Conservation (phyloP, 2,113 vertebrate genomes). For the Ranitomeya imitator region DNA sequence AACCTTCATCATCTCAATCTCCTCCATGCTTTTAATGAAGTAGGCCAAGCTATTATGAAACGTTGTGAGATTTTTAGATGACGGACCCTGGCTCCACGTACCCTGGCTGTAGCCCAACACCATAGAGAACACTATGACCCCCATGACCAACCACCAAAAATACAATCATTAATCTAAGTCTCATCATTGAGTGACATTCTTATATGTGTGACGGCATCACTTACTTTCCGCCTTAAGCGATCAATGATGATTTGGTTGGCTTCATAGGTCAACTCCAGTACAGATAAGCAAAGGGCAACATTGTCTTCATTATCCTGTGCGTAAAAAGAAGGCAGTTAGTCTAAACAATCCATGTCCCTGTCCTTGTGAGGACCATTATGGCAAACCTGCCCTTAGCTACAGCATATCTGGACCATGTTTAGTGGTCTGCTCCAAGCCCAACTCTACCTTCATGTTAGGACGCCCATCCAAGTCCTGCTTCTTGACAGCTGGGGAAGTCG, state of each 20-base stretch:
- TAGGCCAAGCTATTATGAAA: too few species aligned
- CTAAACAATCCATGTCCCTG: not conserved
- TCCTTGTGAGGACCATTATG: not conserved
- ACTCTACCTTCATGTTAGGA: too few species aligned
- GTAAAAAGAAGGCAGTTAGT: conserved; percentile 46
- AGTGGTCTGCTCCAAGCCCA: not conserved
- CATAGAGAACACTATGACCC: too few species aligned
- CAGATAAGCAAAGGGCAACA: conserved; percentile 83
- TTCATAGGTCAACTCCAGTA: conserved; percentile 84
- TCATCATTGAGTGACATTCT: not conserved
- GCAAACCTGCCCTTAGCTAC: too few species aligned
- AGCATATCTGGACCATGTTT: too few species aligned
- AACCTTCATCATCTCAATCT: too few species aligned
- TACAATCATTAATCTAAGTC: not conserved
- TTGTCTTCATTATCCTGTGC: conserved; percentile 78
- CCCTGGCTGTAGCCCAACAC: too few species aligned
- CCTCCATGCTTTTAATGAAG: too few species aligned
- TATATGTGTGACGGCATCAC: not conserved
- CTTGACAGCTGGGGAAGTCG: too few species aligned
- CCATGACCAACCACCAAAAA: not conserved
- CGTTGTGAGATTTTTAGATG: too few species aligned
- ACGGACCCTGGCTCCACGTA: too few species aligned
- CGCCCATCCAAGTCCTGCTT: too few species aligned
- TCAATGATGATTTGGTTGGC: conserved; percentile 83
- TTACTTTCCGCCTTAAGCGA: conserved; percentile 87